Evolutionary conservation across 2,797 vertebrate species (phyloP).

Genomic region (Lepilemur ruficaudatus): DNA sequence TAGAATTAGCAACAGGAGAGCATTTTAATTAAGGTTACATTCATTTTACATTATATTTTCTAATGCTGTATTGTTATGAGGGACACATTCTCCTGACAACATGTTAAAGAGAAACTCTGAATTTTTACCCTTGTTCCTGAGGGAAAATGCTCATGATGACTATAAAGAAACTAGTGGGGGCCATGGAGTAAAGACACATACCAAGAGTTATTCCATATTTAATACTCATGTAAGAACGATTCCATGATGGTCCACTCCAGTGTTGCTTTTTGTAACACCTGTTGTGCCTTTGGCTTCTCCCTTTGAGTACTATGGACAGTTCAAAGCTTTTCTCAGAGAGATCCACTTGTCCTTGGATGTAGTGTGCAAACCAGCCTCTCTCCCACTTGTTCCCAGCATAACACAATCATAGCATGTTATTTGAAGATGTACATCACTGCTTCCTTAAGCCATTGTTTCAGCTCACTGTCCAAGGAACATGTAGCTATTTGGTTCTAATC

Average conservation of each 20-base stretch:
- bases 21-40: slow-evolving; percentile 53
- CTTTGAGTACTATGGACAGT: neutral
- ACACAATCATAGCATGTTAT: neutral
- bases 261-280: neutral
- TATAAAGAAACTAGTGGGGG: neutral
- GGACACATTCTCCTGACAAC: neutral
- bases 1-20: slow-evolving; percentile 30
- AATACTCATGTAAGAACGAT: neutral
- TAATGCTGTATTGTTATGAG: slow-evolving; percentile 30
- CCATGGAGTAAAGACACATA: neutral
- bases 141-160: neutral
- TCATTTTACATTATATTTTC: slow-evolving; percentile 34
- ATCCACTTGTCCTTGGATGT: neutral
- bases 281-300: neutral
- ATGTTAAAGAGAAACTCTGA: neutral
- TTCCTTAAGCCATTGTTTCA: neutral
- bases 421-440: neutral
- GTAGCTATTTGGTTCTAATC: neutral
- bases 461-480: neutral
- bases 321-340: neutral
- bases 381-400: neutral
- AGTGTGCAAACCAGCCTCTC: neutral
- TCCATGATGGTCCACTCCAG: neutral
- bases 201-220: neutral
- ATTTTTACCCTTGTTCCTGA: neutral